A percentile compares a stretch with the other conserved stretches of the same genome.
Evolutionary conservation across 1,140 invertebrate species (phyloP).

Genomic region (Drosophila eugracilis): DNA sequence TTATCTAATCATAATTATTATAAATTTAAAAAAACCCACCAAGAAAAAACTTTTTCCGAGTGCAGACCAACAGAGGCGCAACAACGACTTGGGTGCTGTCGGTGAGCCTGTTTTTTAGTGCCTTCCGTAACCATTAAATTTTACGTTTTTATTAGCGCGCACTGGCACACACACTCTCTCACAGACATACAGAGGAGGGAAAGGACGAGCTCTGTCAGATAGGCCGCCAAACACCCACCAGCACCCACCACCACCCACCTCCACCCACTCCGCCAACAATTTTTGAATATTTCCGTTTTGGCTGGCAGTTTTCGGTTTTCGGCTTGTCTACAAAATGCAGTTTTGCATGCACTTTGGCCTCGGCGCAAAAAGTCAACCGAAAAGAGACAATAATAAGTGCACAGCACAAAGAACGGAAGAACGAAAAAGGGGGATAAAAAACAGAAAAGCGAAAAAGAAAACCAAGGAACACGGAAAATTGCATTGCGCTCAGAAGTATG

Average conservation of each 20-base stretch:
- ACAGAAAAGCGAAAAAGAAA: constrained; percentile 15
- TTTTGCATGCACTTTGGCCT: constrained; percentile 75
- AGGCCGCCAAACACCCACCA: constrained; percentile 3
- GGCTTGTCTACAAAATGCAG: constrained; percentile 77
- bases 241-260: background rate
- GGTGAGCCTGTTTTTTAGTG: constrained; percentile 83
- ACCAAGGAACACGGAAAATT: constrained; percentile 49
- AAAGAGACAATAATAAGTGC: constrained; percentile 59
- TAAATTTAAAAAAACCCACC: no score
- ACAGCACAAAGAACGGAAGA: constrained; percentile 29
- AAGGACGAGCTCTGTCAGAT: constrained; percentile 33
- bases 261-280: constrained; percentile 55
- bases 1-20: background rate
- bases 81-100: constrained; percentile 65
- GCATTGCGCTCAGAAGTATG: constrained; percentile 53
- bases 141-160: constrained; percentile 83
- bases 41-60: constrained; percentile 4
- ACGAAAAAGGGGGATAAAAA: constrained; percentile 1
- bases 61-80: constrained; percentile 18
- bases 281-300: constrained; percentile 83
- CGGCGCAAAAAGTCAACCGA: constrained; percentile 28
- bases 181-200: constrained; percentile 21
- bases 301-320: constrained; percentile 72
- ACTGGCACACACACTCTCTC: constrained; percentile 39
- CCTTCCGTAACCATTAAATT: constrained; percentile 83